Base-by-base conservation (phyloP, 2,888 invertebrate species). In the Sinopyrophorus schimmeli region DNA sequence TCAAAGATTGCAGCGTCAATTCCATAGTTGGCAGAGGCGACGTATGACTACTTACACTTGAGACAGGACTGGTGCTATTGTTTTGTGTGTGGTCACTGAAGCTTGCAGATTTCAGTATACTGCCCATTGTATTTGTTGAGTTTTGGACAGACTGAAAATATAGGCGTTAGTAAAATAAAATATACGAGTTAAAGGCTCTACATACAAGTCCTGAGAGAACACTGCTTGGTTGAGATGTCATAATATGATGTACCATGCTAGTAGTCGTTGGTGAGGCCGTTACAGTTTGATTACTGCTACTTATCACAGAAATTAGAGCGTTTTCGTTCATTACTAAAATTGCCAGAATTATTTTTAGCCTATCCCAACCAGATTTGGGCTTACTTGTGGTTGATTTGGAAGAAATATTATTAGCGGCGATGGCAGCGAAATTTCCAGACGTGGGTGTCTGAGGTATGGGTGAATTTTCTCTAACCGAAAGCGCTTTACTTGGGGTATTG, bases 351-450 rank as follows among this genome's bases (percentile, higher is more conserved):
- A 35, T 14, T 35, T 26, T 10, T 10, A 26, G 26, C 26, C n/a
- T 9, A 26, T 3, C 11, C 12, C 5, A 32, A 16, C n/a, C 18
- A 24, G n/a, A 30, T 20, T 6, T 14, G 5, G 7, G 48, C 71
- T 48, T 68, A 76, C 76, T 74, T 73, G 76, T 71, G 58, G 70
- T 76, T 57, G 46, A 57, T 60, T 61, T 63, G 52, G 59, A 59
- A 57, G 50, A 53, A 24, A 62, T 54, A 54, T 64, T 67, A 27
- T 62, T 63, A 28, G 80, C 80, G 56, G 84, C 82, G 62, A 84
- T 83, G 20, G 84, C 81, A 53, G 85, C 83, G 74, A 85, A 85
- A 64, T 81, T 81, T 57, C 80, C 70, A 17, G 66, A 53, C 4
- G 51, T 43, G 55, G 74, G 74, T 4, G 76, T 72, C 68, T 77